Evolutionary conservation across 2,797 vertebrate genomes (phyloP).

Genomic region (Eulemur albifrons): DNA sequence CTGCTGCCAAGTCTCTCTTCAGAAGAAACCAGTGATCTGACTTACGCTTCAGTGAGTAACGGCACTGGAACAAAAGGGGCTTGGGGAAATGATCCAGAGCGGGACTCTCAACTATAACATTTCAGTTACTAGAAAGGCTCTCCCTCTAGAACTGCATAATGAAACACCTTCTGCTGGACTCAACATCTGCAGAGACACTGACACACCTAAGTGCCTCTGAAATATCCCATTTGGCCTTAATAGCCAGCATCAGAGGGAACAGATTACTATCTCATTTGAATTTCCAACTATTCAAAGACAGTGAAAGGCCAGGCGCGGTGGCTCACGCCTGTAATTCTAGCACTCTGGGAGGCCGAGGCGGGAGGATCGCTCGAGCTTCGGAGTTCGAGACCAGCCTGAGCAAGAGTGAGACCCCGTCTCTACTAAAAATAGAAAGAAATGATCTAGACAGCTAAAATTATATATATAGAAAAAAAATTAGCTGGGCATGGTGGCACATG

Average conservation of each 20-base stretch:
- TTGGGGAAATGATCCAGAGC: neutral
- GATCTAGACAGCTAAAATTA: no score
- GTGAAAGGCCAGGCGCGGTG: neutral
- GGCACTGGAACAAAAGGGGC: neutral
- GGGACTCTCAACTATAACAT: neutral
- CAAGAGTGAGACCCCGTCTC: no score
- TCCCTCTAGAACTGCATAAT: neutral
- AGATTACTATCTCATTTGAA: neutral
- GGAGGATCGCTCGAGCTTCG: fast-evolving
- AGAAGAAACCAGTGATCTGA: neutral
- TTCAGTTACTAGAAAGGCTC: neutral
- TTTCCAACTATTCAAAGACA: neutral
- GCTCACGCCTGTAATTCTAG: no score
- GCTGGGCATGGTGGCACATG: no score
- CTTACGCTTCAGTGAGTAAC: neutral
- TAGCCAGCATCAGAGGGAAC: neutral
- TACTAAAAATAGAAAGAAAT: no score
- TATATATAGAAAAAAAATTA: no score
- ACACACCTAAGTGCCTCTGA: neutral
- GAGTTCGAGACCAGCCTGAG: no score
- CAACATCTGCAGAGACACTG: neutral
- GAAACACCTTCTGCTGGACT: neutral
- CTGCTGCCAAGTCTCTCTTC: neutral
- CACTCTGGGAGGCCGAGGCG: no score
- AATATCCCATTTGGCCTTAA: neutral